Evolutionary conservation across 2,113 vertebrate genomes (phyloP).

Genomic region (Micronycteris hirsuta): DNA sequence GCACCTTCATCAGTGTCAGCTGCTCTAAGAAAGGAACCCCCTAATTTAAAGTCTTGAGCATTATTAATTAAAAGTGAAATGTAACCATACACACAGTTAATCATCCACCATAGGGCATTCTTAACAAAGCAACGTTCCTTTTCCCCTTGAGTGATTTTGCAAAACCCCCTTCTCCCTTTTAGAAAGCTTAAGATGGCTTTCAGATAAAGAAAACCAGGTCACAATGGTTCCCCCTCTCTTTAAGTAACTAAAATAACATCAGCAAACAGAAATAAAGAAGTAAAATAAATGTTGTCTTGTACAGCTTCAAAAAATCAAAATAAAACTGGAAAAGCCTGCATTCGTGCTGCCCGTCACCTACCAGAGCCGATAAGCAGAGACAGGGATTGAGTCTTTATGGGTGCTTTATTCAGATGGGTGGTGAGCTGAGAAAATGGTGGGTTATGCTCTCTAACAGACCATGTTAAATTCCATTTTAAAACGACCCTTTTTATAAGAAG

Average conservation of each 20-base stretch:
- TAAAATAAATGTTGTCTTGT: slow-evolving; percentile 71
- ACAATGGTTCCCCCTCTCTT: slow-evolving; percentile 79
- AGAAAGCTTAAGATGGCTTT: slow-evolving; percentile 82
- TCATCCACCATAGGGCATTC: slow-evolving; percentile 83
- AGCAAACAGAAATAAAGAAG: slow-evolving; percentile 57
- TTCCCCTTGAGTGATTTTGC: slow-evolving; percentile 78
- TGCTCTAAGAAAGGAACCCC: slow-evolving; percentile 90
- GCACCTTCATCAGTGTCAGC: slow-evolving; percentile 98
- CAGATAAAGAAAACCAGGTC: slow-evolving; percentile 76
- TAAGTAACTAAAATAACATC: slow-evolving; percentile 76
- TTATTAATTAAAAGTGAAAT: slow-evolving; percentile 57
- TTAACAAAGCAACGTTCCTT: slow-evolving; percentile 79
- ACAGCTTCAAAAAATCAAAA: slow-evolving; percentile 78
- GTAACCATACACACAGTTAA: slow-evolving; percentile 64
- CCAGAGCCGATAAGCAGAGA: too few species aligned
- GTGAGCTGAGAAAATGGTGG: too few species aligned
- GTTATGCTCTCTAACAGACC: too few species aligned
- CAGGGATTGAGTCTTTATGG: too few species aligned
- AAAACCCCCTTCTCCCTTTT: slow-evolving; percentile 81
- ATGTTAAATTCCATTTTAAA: too few species aligned
- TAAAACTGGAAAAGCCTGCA: not conserved
- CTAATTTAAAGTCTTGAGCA: slow-evolving; percentile 66
- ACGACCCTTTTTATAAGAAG: too few species aligned
- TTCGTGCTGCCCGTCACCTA: too few species aligned
- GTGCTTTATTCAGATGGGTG: too few species aligned